These are phyloP conservation scores for Eclectus roratus DNA, from an alignment of 2,113 vertebrate species.

Conservation along the genomic window DNA sequence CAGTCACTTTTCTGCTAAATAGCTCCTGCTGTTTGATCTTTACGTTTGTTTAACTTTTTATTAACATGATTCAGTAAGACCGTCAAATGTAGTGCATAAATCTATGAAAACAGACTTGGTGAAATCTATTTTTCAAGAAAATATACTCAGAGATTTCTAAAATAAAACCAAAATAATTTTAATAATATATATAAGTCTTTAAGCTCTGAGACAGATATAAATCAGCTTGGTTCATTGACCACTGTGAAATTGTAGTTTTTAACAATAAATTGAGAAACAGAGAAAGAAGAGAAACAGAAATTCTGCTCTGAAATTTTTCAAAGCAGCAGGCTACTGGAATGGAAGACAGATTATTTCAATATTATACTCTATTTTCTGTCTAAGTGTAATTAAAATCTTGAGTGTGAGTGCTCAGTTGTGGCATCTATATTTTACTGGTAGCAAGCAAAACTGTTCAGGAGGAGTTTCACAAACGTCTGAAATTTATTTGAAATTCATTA, in stretches of 20 bases:
- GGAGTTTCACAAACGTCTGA: constrained; percentile 43
- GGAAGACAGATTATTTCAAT: not conserved
- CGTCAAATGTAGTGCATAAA: not conserved
- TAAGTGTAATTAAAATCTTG: constrained; percentile 32
- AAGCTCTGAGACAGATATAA: not conserved
- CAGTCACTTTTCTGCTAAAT: not conserved
- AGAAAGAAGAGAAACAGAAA: not conserved
- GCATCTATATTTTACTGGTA: constrained; percentile 33
- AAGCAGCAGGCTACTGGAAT: not conserved
- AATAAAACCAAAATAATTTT: not conserved
- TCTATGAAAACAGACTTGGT: not conserved
- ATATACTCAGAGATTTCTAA: not conserved
- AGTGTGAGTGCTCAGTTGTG: constrained; percentile 16
- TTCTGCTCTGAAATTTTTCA: not conserved
- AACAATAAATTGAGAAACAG: not conserved
- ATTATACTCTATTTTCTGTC: constrained; percentile 3
- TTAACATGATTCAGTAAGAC: not conserved
- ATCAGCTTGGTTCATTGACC: not conserved
- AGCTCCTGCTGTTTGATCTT: not conserved
- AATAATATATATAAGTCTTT: not conserved
- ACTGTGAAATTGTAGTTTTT: not conserved
- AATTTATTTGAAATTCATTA: constrained; percentile 58
- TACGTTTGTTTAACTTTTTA: not conserved
- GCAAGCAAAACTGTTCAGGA: constrained; percentile 34
- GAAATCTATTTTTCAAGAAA: not conserved